Evolutionary conservation across 2,888 invertebrate genomes (phyloP), one percentile per base, ranked within the genome.

Genomic region (Ormyrus nitidulus): DNA sequence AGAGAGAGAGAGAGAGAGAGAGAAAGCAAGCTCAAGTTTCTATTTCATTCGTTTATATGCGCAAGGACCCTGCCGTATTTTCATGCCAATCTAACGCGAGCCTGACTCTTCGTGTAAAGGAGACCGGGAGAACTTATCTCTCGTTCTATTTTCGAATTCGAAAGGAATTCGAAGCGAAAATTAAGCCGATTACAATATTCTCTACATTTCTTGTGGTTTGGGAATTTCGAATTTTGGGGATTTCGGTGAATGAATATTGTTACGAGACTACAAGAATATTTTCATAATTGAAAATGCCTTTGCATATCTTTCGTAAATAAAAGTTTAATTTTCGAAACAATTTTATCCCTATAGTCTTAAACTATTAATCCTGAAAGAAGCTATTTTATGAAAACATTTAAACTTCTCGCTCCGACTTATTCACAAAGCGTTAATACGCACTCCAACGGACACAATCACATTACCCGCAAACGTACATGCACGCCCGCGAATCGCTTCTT

Each of bases 11-110:
- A 8, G 58, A 59, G 66, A 7, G 46, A 54, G 61, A 34, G 34
- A 34, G 34, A 34, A 34, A 34, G 3, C 34, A 34, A 9, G 56
- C 5, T 34, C 11, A 77, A 75, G 77, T 77, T 82, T 78, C 77
- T 75, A 56, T 80, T 82, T 81, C 81, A 81, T 77, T 81, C 77
- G 77, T 75, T 81, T 81, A 81, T 74, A 77, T 77, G 64, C 73
- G 69, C 53, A 56, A 6, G 48, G 64, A 13, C 34, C 46, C 4
- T 44, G 53, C 10, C 53, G 75, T 78, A 79, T 76, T 79, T 81
- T 79, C 79, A 79, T 68, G 71, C 74, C 74, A 75, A 81, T 78
- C 70, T 70, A 72, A 69, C 59, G 61, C 13, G 53, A n/a, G 56
- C 19, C 7, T 9, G 7, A 13, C 44, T 13, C 7, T 61, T 13